Base-by-base conservation (phyloP, 2,113 vertebrate genomes). In the Bujurquina vittata region DNA sequence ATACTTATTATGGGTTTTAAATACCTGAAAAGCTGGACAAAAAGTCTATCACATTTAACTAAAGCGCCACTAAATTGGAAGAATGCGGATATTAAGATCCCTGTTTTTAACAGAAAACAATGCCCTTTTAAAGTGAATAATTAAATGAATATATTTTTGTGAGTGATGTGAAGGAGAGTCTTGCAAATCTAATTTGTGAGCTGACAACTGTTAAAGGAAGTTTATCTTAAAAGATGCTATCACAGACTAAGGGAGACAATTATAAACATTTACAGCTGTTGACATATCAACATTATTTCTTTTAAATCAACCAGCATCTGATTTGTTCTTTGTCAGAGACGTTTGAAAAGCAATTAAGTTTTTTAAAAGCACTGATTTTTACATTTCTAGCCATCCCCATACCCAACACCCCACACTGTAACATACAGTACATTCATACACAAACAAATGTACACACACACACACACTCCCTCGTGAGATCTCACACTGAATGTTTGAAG, bases 271-370 rank as follows among this genome's bases (percentile, higher is more conserved):
- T 33, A 81, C 72, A 73, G 85, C 78, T 78, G 89, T 85, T 91
- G 85, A 87, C 81, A 80, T 84, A 79, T 88, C 65, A 60, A 80
- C 77, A 80, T 83, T 84, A 72, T 81, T 31, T 26, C 65, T 80
- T 85, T 83, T 23, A 59, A 35, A 86, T 88, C 80, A 81, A 67
- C 80, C 46, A 59, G 82, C 22, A 18, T 74, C 43, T 33, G 49
- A 62, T 82, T 87, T 61, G 72, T 17, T 81, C 59, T 76, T 49
- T 86, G 56, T 79, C 74, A 80, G 59, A 78, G 65, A 57, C 35
- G 54, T 83, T 77, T 90, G 85, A 93, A 87, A 89, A 84, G 83
- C 89, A 91, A 91, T 94, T 89, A 88, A 33, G 75, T 49, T 89
- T 84, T 26, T 85, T 73, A 87, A 86, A 59, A 23, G 65, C 83